Conservation (phyloP, 2,797 vertebrate species). For the Buceros bicornis region DNA sequence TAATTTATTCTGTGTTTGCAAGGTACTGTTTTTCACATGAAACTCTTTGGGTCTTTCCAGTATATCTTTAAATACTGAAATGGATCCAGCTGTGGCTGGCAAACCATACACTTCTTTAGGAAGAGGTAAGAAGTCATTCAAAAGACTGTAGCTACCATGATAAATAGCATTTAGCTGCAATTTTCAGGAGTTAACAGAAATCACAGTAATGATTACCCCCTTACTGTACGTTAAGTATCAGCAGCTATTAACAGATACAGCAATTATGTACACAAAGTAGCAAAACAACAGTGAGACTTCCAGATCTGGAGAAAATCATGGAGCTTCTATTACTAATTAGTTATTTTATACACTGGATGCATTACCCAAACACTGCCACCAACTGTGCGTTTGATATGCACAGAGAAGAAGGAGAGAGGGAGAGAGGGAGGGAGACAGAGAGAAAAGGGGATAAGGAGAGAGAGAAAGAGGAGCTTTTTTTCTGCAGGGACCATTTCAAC, state of each 20-base stretch:
- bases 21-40: background rate
- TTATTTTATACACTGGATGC: slow-evolving; percentile 87
- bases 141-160: background rate
- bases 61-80: background rate
- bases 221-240: slow-evolving; percentile 73
- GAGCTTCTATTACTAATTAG: slow-evolving; percentile 89
- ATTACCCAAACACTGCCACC: slow-evolving; percentile 92
- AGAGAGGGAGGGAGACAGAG: background rate
- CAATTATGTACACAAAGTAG: slow-evolving; percentile 60
- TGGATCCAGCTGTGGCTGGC: background rate
- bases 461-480: slow-evolving; percentile 73
- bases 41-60: background rate
- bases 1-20: slow-evolving; percentile 21
- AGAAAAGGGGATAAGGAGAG: background rate
- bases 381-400: slow-evolving; percentile 94
- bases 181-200: background rate
- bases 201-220: slow-evolving; percentile 55
- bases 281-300: slow-evolving; percentile 73
- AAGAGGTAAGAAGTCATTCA: background rate
- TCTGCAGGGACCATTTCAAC: slow-evolving; percentile 74
- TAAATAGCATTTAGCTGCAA: slow-evolving; percentile 38
- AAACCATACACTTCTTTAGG: background rate
- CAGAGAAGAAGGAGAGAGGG: slow-evolving; percentile 72
- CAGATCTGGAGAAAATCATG: slow-evolving; percentile 61
- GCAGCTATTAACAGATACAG: slow-evolving; percentile 72